Conservation (phyloP, 1,140 invertebrate species). For the Fragariocoptes setiger region DNA sequence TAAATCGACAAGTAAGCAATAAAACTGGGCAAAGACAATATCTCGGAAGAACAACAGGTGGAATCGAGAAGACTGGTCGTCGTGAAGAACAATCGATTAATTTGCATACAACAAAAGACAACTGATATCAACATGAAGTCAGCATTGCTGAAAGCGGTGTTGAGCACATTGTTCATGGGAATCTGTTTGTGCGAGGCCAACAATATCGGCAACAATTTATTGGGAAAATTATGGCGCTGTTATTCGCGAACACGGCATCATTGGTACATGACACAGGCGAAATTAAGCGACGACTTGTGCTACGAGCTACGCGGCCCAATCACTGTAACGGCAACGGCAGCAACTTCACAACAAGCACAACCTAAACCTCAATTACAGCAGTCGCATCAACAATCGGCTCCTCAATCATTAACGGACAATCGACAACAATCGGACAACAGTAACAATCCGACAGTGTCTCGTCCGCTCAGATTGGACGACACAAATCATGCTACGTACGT, state of each 20-base stretch:
- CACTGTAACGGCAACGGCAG: neutral
- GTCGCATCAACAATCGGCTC: neutral
- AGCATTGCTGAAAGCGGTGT: neutral
- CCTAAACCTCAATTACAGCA: neutral
- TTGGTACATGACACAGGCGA: neutral
- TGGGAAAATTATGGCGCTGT: neutral
- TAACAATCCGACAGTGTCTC: neutral
- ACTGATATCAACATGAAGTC: neutral
- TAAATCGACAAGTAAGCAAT: no score
- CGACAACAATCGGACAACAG: neutral
- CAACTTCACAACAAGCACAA: neutral
- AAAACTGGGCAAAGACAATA: no score
- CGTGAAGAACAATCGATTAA: no score
- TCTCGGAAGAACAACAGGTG: no score
- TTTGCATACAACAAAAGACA: neutral
- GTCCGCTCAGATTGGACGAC: no score
- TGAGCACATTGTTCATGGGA: neutral
- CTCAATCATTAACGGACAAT: neutral
- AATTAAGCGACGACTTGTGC: no score
- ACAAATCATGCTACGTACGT: slow-evolving; percentile 5
- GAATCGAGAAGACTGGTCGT: no score
- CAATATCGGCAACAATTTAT: neutral
- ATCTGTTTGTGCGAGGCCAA: neutral
- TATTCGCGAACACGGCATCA: neutral
- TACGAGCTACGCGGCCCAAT: no score